Conservation (phyloP, 64 coral and sea anemone species). For the Stichodactyla helianthus region DNA sequence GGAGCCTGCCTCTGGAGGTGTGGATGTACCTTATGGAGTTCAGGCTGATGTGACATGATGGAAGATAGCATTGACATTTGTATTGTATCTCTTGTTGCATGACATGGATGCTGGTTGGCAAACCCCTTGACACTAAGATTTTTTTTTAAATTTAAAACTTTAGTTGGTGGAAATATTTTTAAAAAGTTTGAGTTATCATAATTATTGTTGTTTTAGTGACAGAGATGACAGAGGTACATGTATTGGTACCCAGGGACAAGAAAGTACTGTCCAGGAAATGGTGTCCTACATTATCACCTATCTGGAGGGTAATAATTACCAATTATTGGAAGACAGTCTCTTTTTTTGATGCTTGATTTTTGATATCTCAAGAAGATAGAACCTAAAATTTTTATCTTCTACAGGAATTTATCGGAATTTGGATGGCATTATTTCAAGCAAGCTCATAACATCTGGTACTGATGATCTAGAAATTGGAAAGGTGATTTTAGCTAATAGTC, state of each 20-base stretch:
- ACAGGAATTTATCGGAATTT: slow-evolving; percentile 15
- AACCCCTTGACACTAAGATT: too few relatives aligned
- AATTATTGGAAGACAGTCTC: too few relatives aligned
- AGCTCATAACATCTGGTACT: background rate
- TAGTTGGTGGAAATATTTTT: too few relatives aligned
- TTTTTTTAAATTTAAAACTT: too few relatives aligned
- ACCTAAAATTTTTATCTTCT: background rate
- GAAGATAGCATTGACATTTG: too few relatives aligned
- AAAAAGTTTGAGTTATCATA: background rate
- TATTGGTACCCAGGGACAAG: background rate
- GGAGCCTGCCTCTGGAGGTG: too few relatives aligned
- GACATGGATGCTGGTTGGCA: too few relatives aligned
- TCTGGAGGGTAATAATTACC: slow-evolving; percentile 1
- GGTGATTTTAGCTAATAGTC: slow-evolving; percentile 14
- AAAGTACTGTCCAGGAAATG: background rate
- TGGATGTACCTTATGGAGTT: too few relatives aligned
- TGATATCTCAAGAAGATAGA: too few relatives aligned
- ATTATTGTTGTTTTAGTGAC: background rate
- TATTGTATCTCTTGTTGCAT: too few relatives aligned
- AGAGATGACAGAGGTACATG: background rate
- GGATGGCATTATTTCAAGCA: slow-evolving; percentile 14
- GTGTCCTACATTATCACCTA: background rate
- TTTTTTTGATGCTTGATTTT: too few relatives aligned
- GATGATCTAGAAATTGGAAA: slow-evolving; percentile 53
- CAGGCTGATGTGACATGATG: too few relatives aligned